Evolutionary conservation across 2,113 vertebrate genomes (phyloP).

Genomic region (Typhlomys cinereus): DNA sequence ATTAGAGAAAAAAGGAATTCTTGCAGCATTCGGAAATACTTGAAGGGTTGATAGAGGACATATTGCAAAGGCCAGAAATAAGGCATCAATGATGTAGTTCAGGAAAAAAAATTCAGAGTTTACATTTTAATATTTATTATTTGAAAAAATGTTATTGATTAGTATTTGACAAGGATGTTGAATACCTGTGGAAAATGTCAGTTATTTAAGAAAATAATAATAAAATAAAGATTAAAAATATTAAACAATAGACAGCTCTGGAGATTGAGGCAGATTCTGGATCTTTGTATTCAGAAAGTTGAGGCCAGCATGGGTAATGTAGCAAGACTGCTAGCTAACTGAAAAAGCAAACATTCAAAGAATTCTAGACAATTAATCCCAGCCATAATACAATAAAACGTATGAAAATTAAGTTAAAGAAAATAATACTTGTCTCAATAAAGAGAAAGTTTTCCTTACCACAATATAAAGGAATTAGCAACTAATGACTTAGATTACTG

Average conservation of each 20-base stretch:
- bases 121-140: slow-evolving; percentile 24
- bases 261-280: too few relatives aligned
- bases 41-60: not conserved
- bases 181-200: not conserved
- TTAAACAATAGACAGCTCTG: not conserved
- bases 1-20: too few relatives aligned
- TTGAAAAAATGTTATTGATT: slow-evolving; percentile 24
- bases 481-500: not conserved
- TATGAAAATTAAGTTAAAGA: slow-evolving; percentile 37
- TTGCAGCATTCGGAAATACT: not conserved
- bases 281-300: not conserved
- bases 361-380: not conserved
- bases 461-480: not conserved
- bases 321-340: not conserved
- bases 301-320: not conserved
- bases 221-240: not conserved
- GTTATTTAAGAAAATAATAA: not conserved
- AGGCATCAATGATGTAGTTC: not conserved
- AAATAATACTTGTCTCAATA: not conserved
- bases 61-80: not conserved
- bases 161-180: not conserved
- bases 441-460: not conserved
- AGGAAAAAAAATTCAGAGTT: not conserved
- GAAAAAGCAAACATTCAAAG: not conserved
- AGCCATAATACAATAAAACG: slow-evolving; percentile 18